Evolutionary conservation across 2,797 vertebrate genomes (phyloP), one percentile per base, ranked within the genome.

Genomic region (Gephyroberyx darwinii): DNA sequence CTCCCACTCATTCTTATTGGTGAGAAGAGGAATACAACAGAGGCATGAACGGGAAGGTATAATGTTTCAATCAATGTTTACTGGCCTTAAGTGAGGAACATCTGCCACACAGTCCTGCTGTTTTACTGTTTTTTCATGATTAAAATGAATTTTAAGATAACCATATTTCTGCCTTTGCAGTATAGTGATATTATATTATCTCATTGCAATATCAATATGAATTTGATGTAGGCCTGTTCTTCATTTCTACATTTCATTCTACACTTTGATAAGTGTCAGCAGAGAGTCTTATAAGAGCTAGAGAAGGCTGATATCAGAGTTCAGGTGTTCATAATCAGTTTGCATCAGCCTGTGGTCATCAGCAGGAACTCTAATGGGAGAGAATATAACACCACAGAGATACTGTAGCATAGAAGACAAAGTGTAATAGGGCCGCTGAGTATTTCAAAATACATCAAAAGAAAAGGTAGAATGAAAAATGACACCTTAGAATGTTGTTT

Each of bases 71-170:
- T 45, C 58, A 10, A 45, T 60, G 39, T 60, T 59, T 50, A 12
- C 30, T 48, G 14, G 5, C 3, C 2, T 48, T 37, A 30, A 56
- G 47, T 22, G 57, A 64, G 5, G 41, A 17, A 45, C 31, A 19
- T 52, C 16, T 14, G 20, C 20, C 13, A 5, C 3, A 13, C 51
- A 53, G 47, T 45, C 0, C 33, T 9, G 47, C 31, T 43, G 12
- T 41, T 30, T 75, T 65, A 30, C 14, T 30, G 35, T 57, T 50
- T n/a, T 60, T 74, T 45, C 6, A 59, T 65, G 51, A 52, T 14
- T 72, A 53, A 57, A 35, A 17, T 48, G 12, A 20, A 74, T 72
- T 48, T 59, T 12, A 47, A 63, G 52, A 22, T 20, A 30, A 17
- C 26, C 39, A 31, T 51, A 22, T 20, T 51, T 16, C 58, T 56